Percentiles rank a stretch among this genome's conserved stretches.
These are phyloP conservation scores for Pyralis farinalis DNA, from an alignment of 2,888 invertebrate genomes.

Conservation along the genomic window DNA sequence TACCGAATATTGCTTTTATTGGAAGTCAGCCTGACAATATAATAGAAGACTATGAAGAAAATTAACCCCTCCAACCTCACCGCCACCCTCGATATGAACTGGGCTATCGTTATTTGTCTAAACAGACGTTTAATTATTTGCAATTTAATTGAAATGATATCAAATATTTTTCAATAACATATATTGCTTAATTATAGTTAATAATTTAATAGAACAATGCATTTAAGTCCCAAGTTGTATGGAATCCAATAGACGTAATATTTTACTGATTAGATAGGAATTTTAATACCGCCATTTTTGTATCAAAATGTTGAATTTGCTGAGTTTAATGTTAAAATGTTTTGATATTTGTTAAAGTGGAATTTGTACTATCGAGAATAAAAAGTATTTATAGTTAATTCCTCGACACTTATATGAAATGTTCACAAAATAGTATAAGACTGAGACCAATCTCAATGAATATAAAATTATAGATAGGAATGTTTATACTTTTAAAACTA, in stretches of 20 bases:
- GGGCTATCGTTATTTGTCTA: not conserved
- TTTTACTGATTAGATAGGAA: slow-evolving; percentile 49
- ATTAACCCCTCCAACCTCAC: no score
- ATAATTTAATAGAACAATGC: slow-evolving; percentile 17
- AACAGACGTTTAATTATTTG: not conserved
- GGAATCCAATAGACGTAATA: slow-evolving; percentile 19
- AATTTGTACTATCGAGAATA: slow-evolving; percentile 13
- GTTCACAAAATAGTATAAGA: slow-evolving; percentile 49
- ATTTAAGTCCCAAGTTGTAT: slow-evolving; percentile 44
- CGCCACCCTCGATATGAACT: not conserved
- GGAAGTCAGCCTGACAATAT: no score
- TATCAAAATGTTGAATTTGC: slow-evolving; percentile 33
- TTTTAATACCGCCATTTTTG: slow-evolving; percentile 51
- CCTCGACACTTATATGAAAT: slow-evolving; percentile 21
- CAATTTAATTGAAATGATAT: slow-evolving; percentile 7
- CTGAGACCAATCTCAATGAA: slow-evolving; percentile 62
- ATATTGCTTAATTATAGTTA: not conserved
- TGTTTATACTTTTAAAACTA: slow-evolving; percentile 5
- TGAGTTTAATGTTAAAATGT: slow-evolving; percentile 30
- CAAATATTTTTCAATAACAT: slow-evolving; percentile 7
- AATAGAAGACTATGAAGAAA: no score
- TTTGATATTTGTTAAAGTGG: slow-evolving; percentile 25
- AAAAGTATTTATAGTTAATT: slow-evolving; percentile 21
- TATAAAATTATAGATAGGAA: slow-evolving; percentile 20
- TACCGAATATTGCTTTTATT: no score